Evolutionary conservation across 1,140 invertebrate species (phyloP), one percentile per base, ranked within the genome.

Genomic region (Platyscapa corneri): DNA sequence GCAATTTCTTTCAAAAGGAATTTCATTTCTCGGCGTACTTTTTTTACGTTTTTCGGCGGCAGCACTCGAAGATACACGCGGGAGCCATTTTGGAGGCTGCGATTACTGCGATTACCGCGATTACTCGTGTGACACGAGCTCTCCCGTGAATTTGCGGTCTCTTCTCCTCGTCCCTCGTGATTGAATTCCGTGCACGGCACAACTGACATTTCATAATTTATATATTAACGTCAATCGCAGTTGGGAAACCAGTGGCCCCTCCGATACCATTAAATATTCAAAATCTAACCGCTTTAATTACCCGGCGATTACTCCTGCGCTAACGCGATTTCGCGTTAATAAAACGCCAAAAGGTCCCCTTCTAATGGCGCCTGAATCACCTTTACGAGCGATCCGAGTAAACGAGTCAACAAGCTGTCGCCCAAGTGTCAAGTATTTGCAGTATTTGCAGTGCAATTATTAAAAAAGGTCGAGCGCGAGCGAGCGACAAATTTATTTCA

Each of bases 61-160:
- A 49, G 42, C 49, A 76, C 37, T 76, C 30, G 14, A 76, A 42
- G 20, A 76, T 20, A 32, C 7, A n/a, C n/a, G n/a, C n/a, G n/a
- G n/a, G n/a, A n/a, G n/a, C n/a, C n/a, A n/a, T n/a, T n/a, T n/a
- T n/a, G n/a, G n/a, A n/a, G n/a, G n/a, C n/a, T n/a, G n/a, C n/a
- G n/a, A n/a, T n/a, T n/a, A n/a, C n/a, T n/a, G n/a, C n/a, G n/a
- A n/a, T n/a, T n/a, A n/a, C n/a, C n/a, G n/a, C 7, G n/a, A 39
- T 16, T 90, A 90, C 84, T 90, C 89, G 89, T 88, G 91, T 90
- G 89, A 89, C 87, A 74, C 87, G 89, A 90, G 89, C 90, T 93
- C 88, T 91, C 90, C 89, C 90, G 91, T 87, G 82, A 89, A 90
- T 90, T 93, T 87, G 87, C 74, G 89, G 88, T 89, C 90, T 90